Evolutionary conservation across 37 sponge, comb jelly and placozoan genomes (phyloP).

Genomic region (Haliclona indistincta): DNA sequence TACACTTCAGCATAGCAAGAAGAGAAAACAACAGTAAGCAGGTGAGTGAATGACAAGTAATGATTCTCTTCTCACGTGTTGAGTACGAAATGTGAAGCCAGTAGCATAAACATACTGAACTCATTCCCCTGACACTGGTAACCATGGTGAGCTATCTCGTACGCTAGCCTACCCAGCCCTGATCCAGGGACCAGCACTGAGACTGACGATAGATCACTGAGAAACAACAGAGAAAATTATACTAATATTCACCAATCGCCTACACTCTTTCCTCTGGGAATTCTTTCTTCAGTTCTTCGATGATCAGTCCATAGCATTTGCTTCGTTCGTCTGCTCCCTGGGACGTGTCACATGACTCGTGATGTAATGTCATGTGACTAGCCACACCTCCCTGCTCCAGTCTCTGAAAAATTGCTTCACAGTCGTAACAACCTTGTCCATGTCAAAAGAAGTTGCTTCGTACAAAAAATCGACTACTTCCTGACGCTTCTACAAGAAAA

Average conservation of each 20-base stretch:
- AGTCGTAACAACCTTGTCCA: slow-evolving; percentile 90
- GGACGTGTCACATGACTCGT: not conserved
- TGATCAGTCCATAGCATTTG: slow-evolving; percentile 88
- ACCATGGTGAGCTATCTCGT: slow-evolving; percentile 83
- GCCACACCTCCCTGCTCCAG: slow-evolving; percentile 86
- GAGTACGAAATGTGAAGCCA: slow-evolving; percentile 94
- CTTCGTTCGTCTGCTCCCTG: slow-evolving; percentile 85
- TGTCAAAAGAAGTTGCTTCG: slow-evolving; percentile 54
- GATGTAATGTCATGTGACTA: not conserved
- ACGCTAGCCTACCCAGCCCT: slow-evolving; percentile 94
- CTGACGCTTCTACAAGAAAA: slow-evolving; percentile 9
- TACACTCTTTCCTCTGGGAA: slow-evolving; percentile 47
- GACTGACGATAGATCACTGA: slow-evolving; percentile 43
- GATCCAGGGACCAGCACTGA: slow-evolving; percentile 91
- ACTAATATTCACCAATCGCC: not conserved
- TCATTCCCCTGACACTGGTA: slow-evolving; percentile 97
- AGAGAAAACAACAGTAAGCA: too few species aligned
- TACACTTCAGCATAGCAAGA: too few species aligned
- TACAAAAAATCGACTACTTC: not conserved
- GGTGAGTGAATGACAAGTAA: too few species aligned
- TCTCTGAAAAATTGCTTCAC: slow-evolving; percentile 97
- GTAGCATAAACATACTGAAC: slow-evolving; percentile 96
- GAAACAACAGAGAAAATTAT: not conserved
- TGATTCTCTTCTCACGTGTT: slow-evolving; percentile 71
- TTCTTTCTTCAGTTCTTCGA: slow-evolving; percentile 67